Percentiles rank a stretch among this genome's conserved stretches.
Conservation (phyloP, 2,797 vertebrate genomes). For the Anas georgica region DNA sequence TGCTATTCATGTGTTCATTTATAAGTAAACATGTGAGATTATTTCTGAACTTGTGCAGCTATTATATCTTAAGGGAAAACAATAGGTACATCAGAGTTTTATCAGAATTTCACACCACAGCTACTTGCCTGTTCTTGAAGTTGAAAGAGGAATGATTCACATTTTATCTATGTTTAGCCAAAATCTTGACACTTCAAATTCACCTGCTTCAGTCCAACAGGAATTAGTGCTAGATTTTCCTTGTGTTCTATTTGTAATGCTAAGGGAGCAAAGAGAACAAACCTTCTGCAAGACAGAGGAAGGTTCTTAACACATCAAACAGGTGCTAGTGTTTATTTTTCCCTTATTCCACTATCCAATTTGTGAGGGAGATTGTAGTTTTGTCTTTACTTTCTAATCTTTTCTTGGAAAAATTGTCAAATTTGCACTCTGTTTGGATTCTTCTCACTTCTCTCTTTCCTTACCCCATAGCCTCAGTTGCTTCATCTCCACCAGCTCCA, state of each 20-base stretch:
- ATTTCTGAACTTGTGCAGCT: background rate
- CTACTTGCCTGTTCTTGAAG: background rate
- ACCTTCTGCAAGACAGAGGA: background rate
- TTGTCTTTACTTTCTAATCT: background rate
- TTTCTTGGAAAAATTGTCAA: background rate
- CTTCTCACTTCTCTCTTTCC: background rate
- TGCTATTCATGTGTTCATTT: background rate
- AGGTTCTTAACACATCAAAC: background rate
- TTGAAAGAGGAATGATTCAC: background rate
- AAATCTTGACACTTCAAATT: background rate
- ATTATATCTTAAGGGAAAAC: background rate
- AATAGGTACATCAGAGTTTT: background rate
- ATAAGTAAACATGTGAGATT: background rate
- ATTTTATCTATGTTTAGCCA: background rate
- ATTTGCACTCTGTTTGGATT: background rate
- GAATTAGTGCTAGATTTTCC: background rate
- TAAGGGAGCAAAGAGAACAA: background rate
- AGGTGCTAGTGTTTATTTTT: background rate
- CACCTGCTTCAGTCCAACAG: background rate
- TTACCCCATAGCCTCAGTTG: background rate
- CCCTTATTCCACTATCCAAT: background rate
- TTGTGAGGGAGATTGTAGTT: background rate
- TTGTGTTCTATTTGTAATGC: background rate
- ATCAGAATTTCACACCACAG: background rate
- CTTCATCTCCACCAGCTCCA: background rate